phyloP scores from a whole-genome alignment of 2,113 vertebrate genomes.

The Mormyrus iriodes region DNA sequence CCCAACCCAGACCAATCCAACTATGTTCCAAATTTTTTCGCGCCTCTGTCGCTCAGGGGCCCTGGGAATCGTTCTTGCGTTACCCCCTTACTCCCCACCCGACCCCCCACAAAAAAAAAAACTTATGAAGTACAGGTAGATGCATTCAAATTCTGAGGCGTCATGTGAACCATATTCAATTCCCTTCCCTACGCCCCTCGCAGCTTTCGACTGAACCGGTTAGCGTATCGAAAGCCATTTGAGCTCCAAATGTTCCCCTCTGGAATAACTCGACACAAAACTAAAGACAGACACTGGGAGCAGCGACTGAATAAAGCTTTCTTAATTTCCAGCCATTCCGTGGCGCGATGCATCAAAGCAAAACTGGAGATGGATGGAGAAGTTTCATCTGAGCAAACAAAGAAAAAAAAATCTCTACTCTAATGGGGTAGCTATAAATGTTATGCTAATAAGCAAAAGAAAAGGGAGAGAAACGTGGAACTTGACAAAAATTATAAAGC shows the following conservation, averaged over 20 bases:
- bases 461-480: neutral
- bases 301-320: neutral
- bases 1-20: neutral
- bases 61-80: neutral
- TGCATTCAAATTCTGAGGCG: neutral
- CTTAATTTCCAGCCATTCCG: neutral
- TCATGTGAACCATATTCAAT: neutral
- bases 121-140: neutral
- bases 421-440: neutral
- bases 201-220: neutral
- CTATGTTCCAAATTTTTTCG: neutral
- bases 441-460: neutral
- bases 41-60: neutral
- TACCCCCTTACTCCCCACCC: neutral
- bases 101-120: neutral
- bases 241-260: too few species aligned
- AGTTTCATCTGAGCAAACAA: neutral
- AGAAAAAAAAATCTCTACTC: neutral
- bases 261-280: neutral
- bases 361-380: neutral
- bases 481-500: slow-evolving; percentile 7
- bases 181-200: neutral
- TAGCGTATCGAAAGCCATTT: neutral
- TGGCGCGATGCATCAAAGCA: neutral
- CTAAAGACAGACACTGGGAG: neutral